Evolutionary conservation across 2,888 invertebrate species (phyloP), one percentile per base, ranked within the genome.

Genomic region (Eupeodes latifasciatus): DNA sequence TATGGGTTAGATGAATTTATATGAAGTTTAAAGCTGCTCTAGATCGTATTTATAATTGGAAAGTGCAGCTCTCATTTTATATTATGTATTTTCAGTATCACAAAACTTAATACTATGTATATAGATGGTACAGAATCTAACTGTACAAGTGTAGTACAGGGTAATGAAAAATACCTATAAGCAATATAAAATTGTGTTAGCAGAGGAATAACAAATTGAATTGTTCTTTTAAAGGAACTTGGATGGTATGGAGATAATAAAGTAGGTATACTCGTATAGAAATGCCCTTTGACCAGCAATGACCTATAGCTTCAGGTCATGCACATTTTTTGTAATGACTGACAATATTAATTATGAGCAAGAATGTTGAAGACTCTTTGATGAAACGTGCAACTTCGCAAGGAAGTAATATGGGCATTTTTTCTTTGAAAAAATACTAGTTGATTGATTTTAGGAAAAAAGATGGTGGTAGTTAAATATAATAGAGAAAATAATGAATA

Each of bases 101-200:
- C 19, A 34, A 75, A 64, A 71, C 27, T 57, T 71, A 71, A 71
- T 84, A 40, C 49, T 57, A 53, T 53, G 27, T 1, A 27, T 27
- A 27, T 3, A 27, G 0, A 27, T 1, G 3, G 3, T 27, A n/a
- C n/a, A 27, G 27, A 27, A 47, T 16, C 19, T 64, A 9, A 14
- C 16, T 34, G 12, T 47, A 27, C 3, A 27, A 27, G 27, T 27
- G 27, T 27, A 27, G 27, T 27, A 27, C 27, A 12, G 64, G 80
- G 16, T 7, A 36, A 40, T 16, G 16, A 11, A 34, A 49, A 72
- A 34, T 27, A 27, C 40, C 40, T 66, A 74, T 11, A 27, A 57
- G 16, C 16, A 11, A 44, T 44, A 44, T 47, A 16, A 72, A 75
- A 53, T 19, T 40, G 49, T 9, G 5, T 64, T 4, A 19, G 40